Conservation (phyloP, 2,888 invertebrate genomes). For the Meghimatium bilineatum region DNA sequence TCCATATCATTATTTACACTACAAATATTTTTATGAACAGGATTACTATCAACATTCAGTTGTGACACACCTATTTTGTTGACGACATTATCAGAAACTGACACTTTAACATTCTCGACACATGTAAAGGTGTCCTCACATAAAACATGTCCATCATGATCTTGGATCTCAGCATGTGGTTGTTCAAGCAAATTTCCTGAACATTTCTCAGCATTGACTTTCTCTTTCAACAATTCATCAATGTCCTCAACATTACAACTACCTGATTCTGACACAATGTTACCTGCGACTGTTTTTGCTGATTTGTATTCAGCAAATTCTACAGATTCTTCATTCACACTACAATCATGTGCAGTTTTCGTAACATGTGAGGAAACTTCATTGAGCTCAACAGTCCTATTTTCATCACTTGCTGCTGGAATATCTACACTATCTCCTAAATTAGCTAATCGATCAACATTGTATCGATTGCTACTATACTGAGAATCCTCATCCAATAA, state of each 20-base stretch:
- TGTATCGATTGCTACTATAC: neutral
- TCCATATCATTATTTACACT: neutral
- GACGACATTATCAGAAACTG: neutral
- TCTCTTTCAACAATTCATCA: conserved; percentile 17
- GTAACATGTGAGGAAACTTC: no score
- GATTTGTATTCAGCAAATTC: neutral
- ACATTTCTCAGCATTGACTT: conserved; percentile 32
- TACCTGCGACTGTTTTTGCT: neutral
- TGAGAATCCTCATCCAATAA: conserved; percentile 22
- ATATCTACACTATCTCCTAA: neutral
- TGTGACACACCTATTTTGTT: neutral
- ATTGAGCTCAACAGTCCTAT: neutral
- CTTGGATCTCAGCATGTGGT: neutral
- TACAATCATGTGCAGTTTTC: neutral
- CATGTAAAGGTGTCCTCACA: neutral
- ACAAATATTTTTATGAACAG: neutral
- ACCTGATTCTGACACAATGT: neutral
- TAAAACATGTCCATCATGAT: neutral
- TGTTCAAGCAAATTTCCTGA: neutral
- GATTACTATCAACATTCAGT: neutral
- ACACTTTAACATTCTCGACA: neutral
- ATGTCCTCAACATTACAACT: neutral
- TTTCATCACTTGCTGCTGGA: neutral
- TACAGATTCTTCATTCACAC: no score
- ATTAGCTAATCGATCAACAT: neutral